Base-by-base conservation (phyloP, 1,140 invertebrate species). In the Idris sp. region DNA sequence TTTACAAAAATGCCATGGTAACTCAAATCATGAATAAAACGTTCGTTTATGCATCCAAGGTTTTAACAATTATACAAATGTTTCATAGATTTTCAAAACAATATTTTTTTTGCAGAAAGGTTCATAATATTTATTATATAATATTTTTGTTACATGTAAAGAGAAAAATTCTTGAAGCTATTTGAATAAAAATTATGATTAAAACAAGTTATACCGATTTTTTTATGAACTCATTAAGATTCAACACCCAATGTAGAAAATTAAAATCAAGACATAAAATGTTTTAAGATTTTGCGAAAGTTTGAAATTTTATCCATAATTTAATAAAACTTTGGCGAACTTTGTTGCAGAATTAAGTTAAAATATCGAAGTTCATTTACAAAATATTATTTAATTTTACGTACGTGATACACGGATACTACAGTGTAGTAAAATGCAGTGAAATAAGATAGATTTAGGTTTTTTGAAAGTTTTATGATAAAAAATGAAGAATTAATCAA, bases 301-400 rank as follows among this genome's bases (percentile, higher is more conserved):
- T 44, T 58, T 15, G 16, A 44, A 58, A 58, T 58, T 44, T 35
- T 33, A 44, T 58, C 11, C 40, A 58, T 58, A 58, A 44, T 44
- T 58, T 58, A 58, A 58, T 43, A 26, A 44, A 58, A 58, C 53
- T 58, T 43, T 5, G 28, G 4, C 7, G 1, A 44, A 58, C 30
- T 44, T 44, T 16, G 28, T 25, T 35, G 30, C 10, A 44, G 19
- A 44, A 28, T 44, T 26, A 35, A 58, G 14, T 58, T 58, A 58
- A 44, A 58, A 44, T 58, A 14, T 58, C 53, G 53, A 58, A 56
- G 35, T 58, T 40, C 19, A 54, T 54, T 58, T 30, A 16, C 36
- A 14, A 44, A 58, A 58, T 44, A 40, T 44, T 58, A 58, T 58
- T 56, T 56, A 56, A 56, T 56, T 31, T 56, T 9, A 26, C 9